Evolutionary conservation across 2,888 invertebrate species (phyloP), one percentile per base, ranked within the genome.

Genomic region (Eudemis profundana): DNA sequence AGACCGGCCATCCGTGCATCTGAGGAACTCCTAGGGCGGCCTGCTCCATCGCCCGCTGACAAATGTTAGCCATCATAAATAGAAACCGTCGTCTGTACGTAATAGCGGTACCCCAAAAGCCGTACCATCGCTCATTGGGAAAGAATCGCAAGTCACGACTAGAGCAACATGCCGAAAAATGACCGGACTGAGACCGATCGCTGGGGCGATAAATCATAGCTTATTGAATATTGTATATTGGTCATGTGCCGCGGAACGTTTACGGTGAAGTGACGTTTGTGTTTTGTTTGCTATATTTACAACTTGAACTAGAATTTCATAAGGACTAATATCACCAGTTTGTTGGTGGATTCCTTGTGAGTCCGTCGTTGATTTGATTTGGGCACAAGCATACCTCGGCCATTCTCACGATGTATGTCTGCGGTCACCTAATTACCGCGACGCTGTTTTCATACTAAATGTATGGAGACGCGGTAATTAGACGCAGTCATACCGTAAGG

Each of bases 171-270:
- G 77, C 81, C 78, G 83, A 86, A 86, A 85, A 87, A 87, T 82
- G 72, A 73, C 70, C 74, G 75, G 75, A 76, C 87, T 83, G 87
- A 84, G 88, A 87, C 78, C 79, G 84, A 88, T 88, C 74, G 81
- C 69, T 78, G 76, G 78, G 79, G 76, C 79, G 78, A 86, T 87
- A 85, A 89, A 88, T 87, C 87, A 87, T 82, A 78, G 70, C 75
- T 77, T 83, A 84, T 86, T 86, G 82, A 83, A 85, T 87, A n/a
- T n/a, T n/a, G n/a, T n/a, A 80, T 81, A 64, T 57, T 59, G 64
- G 44, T 51, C 38, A 61, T 38, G 46, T n/a, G n/a, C 19, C 5
- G 57, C 15, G 10, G 7, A 40, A 23, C 53, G 61, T 23, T 51
- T 33, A 33, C 12, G 21, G 40, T 42, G 19, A 15, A 12, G 8